phyloP scores from a whole-genome alignment of 2,888 invertebrate species.

The Allophyes oxyacanthae region DNA sequence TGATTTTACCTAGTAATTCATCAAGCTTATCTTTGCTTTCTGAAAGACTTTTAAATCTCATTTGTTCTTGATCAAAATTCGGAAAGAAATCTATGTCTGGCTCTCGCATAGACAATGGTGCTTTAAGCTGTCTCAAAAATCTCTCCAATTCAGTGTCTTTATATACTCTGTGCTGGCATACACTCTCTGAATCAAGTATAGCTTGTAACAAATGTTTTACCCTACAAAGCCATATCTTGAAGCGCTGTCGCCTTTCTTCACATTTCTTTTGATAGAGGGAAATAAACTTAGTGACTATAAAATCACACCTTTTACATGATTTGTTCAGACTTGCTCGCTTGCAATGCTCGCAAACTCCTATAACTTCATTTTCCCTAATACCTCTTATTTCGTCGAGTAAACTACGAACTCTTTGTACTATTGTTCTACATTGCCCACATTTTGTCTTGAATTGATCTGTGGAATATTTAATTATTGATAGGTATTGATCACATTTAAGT shows the following conservation, averaged over 20 bases:
- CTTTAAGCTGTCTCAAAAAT: slow-evolving; percentile 56
- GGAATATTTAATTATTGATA: slow-evolving; percentile 5
- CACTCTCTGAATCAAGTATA: slow-evolving; percentile 51
- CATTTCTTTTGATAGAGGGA: slow-evolving; percentile 40
- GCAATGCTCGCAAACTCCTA: slow-evolving; percentile 66
- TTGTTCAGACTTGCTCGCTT: slow-evolving; percentile 50
- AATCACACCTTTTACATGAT: slow-evolving; percentile 68
- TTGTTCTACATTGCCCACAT: slow-evolving; percentile 63
- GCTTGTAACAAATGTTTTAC: slow-evolving; percentile 59
- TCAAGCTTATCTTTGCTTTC: slow-evolving; percentile 58
- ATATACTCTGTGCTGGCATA: slow-evolving; percentile 53
- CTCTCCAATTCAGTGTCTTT: slow-evolving; percentile 50
- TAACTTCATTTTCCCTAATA: slow-evolving; percentile 60
- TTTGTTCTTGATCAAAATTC: slow-evolving; percentile 19
- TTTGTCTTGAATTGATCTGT: slow-evolving; percentile 63
- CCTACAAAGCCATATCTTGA: slow-evolving; percentile 59
- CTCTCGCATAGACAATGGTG: slow-evolving; percentile 45
- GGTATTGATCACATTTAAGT: too few relatives aligned
- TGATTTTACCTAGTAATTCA: slow-evolving; percentile 54
- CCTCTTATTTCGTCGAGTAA: slow-evolving; percentile 63
- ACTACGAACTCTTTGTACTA: slow-evolving; percentile 60
- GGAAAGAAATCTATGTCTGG: slow-evolving; percentile 55
- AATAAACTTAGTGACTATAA: slow-evolving; percentile 59
- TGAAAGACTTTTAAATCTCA: slow-evolving; percentile 39
- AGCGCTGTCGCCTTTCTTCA: slow-evolving; percentile 49